Evolutionary conservation across 2,888 invertebrate genomes (phyloP), one percentile per base, ranked within the genome.

Genomic region (Atherix ibis): DNA sequence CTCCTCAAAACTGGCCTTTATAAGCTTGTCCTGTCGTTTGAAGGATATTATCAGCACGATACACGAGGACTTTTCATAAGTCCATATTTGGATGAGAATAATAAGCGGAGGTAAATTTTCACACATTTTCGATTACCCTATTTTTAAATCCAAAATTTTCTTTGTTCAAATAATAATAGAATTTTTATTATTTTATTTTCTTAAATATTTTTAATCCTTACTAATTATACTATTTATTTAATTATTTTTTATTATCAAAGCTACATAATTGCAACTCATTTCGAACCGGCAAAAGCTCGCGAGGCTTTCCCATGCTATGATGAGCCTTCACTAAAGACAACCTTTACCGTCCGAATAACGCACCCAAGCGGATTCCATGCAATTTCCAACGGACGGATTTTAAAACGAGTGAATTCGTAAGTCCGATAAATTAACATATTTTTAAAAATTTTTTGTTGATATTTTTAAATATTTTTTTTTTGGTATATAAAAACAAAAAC

Each of bases 281-380:
- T 76, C 27, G 70, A 74, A 48, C 66, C 73, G 0, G 67, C 67
- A 1, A 62, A 63, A 27, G 71, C 73, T 2, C 65, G 74, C 2
- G 57, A 62, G 10, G 73, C 71, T 0, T 76, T 77, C 50, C 78
- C 78, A 0, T 77, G 77, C 47, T 77, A 70, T 48, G 78, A 78
- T 40, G 76, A 78, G 47, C 77, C 78, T 0, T 58, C 55, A 0
- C 48, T 67, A 13, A 78, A 77, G 46, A 74, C 78, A 1, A 51
- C 55, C 3, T 77, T 76, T 50, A 56, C 64, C 9, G 63, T 76
- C 10, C 64, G 62, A 4, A 65, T 76, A 34, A 67, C 57, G 19
- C 65, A 72, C 10, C 61, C 64, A 2, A 36, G 40, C 0, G 40
- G 36, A 1, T 51, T 49, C 9, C 17, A 12, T 1, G 51, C 47